Evolutionary conservation across 2,797 vertebrate genomes (phyloP).

Genomic region (Amblyraja radiata): DNA sequence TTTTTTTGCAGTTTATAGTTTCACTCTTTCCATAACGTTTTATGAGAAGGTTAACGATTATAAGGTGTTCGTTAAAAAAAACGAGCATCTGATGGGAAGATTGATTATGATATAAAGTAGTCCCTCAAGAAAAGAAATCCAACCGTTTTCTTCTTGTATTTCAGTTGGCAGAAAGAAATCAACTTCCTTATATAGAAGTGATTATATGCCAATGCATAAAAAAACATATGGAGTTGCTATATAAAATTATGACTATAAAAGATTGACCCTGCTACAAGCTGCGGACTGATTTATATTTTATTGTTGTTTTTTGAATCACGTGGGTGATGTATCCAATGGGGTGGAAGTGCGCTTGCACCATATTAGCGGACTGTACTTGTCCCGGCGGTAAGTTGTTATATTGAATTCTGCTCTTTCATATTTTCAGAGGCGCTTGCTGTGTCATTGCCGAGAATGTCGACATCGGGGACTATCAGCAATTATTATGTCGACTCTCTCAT

Average conservation of each 20-base stretch:
- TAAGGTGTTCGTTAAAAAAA: slow-evolving; percentile 48
- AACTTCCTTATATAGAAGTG: slow-evolving; percentile 74
- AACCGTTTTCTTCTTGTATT: slow-evolving; percentile 58
- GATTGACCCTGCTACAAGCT: slow-evolving; percentile 86
- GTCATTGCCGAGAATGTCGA: slow-evolving; percentile 67
- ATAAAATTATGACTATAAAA: slow-evolving; percentile 94
- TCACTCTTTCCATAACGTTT: slow-evolving; percentile 61
- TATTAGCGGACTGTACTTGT: slow-evolving; percentile 85
- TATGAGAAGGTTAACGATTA: slow-evolving; percentile 58
- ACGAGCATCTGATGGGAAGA: slow-evolving; percentile 63
- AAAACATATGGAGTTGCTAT: slow-evolving; percentile 83
- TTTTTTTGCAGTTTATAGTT: slow-evolving; percentile 53
- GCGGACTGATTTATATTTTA: slow-evolving; percentile 97
- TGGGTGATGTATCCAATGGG: slow-evolving; percentile 80
- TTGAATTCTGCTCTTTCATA: slow-evolving; percentile 79
- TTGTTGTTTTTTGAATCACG: slow-evolving; percentile 92
- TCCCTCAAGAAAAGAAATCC: slow-evolving; percentile 53
- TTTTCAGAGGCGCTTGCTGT: slow-evolving; percentile 57
- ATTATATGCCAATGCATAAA: slow-evolving; percentile 79
- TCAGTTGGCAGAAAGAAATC: slow-evolving; percentile 70
- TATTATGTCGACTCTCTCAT: slow-evolving; percentile 88
- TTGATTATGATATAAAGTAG: slow-evolving; percentile 74
- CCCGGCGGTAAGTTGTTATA: slow-evolving; percentile 78
- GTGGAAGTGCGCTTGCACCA: slow-evolving; percentile 78
- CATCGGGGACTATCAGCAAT: slow-evolving; percentile 77